These are phyloP conservation scores for Hypomesus transpacificus DNA, from an alignment of 2,113 vertebrate genomes.

Conservation along the genomic window DNA sequence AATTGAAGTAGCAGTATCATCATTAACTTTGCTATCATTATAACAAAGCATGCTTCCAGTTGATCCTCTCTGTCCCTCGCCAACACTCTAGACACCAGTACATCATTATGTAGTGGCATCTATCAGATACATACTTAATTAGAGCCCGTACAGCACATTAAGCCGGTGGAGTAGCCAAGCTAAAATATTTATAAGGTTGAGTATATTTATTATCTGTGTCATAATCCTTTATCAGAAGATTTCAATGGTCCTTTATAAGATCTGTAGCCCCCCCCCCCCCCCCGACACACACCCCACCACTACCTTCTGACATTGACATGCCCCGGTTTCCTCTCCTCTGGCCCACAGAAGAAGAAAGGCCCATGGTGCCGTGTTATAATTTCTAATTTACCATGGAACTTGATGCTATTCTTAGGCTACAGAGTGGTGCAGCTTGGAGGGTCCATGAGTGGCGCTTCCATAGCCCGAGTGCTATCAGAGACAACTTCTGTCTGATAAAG, in stretches of 20 bases:
- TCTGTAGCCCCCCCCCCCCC: neutral
- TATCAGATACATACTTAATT: slow-evolving; percentile 77
- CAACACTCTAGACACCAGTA: slow-evolving; percentile 56
- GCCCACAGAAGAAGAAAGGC: slow-evolving; percentile 1
- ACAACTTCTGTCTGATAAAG: slow-evolving; percentile 75
- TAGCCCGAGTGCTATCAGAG: slow-evolving; percentile 63
- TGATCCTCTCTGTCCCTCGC: slow-evolving; percentile 57
- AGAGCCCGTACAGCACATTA: slow-evolving; percentile 76
- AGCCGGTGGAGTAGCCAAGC: slow-evolving; percentile 68
- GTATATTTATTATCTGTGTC: slow-evolving; percentile 77
- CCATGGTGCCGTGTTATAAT: slow-evolving; percentile 61
- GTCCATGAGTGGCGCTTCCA: slow-evolving; percentile 77
- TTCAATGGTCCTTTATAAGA: slow-evolving; percentile 51
- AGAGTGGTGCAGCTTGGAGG: slow-evolving; percentile 73
- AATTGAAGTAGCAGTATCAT: slow-evolving; percentile 62
- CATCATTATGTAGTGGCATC: slow-evolving; percentile 73
- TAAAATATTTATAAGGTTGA: slow-evolving; percentile 80
- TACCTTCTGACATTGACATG: slow-evolving; percentile 1
- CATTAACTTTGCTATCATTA: slow-evolving; percentile 66
- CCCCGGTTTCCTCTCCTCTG: neutral
- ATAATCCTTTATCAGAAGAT: slow-evolving; percentile 67
- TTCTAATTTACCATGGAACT: slow-evolving; percentile 72
- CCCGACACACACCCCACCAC: no score
- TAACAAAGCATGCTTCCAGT: slow-evolving; percentile 59
- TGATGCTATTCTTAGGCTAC: slow-evolving; percentile 78